Conservation (phyloP, 2,113 vertebrate genomes). For the Panthera uncia region DNA sequence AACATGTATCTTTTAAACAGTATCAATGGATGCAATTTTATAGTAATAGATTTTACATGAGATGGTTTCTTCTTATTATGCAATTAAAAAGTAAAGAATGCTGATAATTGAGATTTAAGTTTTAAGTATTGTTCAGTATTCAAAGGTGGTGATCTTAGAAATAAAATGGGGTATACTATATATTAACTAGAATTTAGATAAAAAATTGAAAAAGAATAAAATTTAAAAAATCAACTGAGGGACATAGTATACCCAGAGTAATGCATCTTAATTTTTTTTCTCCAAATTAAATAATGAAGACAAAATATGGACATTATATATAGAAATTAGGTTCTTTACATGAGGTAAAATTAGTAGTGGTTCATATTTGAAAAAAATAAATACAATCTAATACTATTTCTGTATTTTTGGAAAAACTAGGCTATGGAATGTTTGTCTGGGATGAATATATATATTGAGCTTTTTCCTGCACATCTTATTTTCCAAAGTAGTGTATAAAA, state of each 20-base stretch:
- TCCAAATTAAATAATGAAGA: background rate
- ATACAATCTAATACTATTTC: rapidly evolving
- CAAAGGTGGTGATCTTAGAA: background rate
- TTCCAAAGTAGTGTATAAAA: background rate
- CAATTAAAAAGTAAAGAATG: background rate
- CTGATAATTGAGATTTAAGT: background rate
- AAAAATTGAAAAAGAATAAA: too few relatives aligned
- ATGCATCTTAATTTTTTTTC: background rate
- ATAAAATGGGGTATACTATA: background rate
- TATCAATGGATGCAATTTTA: background rate
- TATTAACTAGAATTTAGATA: too few relatives aligned
- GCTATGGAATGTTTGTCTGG: background rate
- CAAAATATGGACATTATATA: background rate
- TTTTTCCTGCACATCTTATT: background rate
- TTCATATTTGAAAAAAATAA: background rate
- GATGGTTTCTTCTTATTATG: background rate
- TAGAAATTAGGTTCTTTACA: background rate
- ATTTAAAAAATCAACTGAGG: background rate
- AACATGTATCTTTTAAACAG: background rate
- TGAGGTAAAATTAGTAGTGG: background rate
- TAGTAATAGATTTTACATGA: background rate
- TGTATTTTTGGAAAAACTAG: background rate
- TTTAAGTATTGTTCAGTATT: constrained; percentile 4
- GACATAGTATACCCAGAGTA: background rate
- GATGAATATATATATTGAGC: background rate